These are phyloP conservation scores for Xanthostigma xanthostigma DNA, from an alignment of 2,888 invertebrate species.

Conservation along the genomic window DNA sequence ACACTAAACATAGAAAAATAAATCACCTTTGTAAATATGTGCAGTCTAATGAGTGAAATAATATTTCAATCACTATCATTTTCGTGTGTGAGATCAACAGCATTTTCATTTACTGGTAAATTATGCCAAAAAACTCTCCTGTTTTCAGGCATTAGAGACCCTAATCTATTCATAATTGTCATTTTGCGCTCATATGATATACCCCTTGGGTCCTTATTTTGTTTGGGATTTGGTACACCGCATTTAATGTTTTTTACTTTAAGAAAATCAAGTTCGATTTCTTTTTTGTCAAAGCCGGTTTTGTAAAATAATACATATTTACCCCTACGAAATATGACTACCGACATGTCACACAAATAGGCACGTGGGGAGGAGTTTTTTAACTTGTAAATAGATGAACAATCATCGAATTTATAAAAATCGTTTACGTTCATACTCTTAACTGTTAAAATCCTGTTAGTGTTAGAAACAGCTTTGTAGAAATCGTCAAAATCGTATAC, in stretches of 20 bases:
- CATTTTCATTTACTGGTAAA: conserved; percentile 12
- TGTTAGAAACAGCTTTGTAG: conserved; percentile 8
- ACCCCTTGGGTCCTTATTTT: conserved; percentile 9
- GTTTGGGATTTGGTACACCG: conserved; percentile 7
- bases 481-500: conserved; percentile 12
- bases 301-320: conserved; percentile 11
- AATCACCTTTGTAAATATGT: too few relatives aligned
- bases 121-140: conserved; percentile 9
- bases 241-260: conserved; percentile 10
- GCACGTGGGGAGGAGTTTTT: conserved; percentile 7
- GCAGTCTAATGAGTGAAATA: too few relatives aligned
- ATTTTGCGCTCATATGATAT: conserved; percentile 8
- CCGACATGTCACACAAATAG: conserved; percentile 7
- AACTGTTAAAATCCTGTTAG: conserved; percentile 10
- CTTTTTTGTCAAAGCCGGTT: conserved; percentile 10
- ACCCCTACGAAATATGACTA: not conserved
- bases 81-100: conserved; percentile 17
- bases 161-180: conserved; percentile 2
- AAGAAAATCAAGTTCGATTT: conserved; percentile 8
- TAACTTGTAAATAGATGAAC: conserved; percentile 12
- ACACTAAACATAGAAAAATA: too few relatives aligned
- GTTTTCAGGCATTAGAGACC: conserved; percentile 10
- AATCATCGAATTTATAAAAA: conserved; percentile 14
- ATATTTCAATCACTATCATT: conserved; percentile 1
- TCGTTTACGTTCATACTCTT: conserved; percentile 13